Evolutionary conservation across 2,888 invertebrate species (phyloP).

Genomic region (Imbricaverruca yamaguchii): DNA sequence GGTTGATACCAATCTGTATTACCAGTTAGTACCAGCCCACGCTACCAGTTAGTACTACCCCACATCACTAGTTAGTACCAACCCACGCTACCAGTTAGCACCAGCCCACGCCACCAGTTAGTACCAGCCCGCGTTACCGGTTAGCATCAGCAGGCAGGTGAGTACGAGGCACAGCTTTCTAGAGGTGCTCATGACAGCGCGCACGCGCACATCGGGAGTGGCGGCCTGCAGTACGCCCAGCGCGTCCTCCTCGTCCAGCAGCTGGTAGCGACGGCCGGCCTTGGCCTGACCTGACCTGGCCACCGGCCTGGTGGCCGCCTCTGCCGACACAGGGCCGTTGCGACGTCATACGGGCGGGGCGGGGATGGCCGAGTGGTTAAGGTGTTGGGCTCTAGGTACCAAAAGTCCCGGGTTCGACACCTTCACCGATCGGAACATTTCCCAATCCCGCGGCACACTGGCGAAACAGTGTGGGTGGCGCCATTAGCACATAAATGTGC

Average conservation of each 20-base stretch:
- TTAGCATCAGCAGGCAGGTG: slow-evolving; percentile 5
- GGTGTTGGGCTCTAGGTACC: too few relatives aligned
- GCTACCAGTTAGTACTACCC: background rate
- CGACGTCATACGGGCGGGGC: background rate
- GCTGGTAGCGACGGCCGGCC: background rate
- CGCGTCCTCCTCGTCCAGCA: slow-evolving; percentile 17
- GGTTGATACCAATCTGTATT: too few relatives aligned
- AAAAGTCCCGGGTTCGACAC: too few relatives aligned
- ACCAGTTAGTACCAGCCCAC: background rate
- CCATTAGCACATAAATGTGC: too few relatives aligned
- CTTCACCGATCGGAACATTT: too few relatives aligned
- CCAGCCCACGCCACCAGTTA: background rate
- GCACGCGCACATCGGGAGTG: background rate
- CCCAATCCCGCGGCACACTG: too few relatives aligned
- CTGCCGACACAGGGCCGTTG: background rate
- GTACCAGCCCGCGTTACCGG: background rate
- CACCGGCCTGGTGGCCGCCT: slow-evolving; percentile 8
- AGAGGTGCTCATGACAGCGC: too few relatives aligned
- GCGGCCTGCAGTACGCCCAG: slow-evolving; percentile 4
- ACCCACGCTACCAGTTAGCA: background rate
- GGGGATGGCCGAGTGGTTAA: too few relatives aligned
- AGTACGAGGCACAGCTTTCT: background rate
- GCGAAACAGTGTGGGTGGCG: too few relatives aligned
- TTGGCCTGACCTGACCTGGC: background rate
- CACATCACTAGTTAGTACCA: too few relatives aligned